Conservation (phyloP, 1,140 invertebrate genomes). For the Alviniconcha marisindica region DNA sequence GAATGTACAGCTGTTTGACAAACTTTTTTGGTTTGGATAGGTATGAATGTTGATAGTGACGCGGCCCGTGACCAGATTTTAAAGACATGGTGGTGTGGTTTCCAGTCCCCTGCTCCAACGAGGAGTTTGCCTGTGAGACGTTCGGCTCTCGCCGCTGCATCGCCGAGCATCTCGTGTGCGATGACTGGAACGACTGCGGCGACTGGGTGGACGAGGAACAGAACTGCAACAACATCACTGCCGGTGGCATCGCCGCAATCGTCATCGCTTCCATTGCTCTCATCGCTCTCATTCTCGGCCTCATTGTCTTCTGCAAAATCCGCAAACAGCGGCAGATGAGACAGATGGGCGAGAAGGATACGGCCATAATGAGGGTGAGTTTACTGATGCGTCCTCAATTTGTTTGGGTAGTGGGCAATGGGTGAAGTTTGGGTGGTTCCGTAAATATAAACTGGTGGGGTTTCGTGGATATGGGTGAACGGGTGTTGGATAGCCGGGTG, state of each 20-base stretch:
- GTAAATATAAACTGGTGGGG: no score
- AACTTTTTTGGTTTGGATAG: no score
- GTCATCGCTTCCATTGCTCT: constrained; percentile 7
- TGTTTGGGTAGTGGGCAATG: no score
- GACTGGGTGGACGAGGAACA: constrained; percentile 29
- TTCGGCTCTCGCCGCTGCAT: constrained; percentile 15
- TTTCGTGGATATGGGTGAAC: no score
- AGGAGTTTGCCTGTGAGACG: constrained; percentile 23
- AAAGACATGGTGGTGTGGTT: no score
- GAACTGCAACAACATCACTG: neutral
- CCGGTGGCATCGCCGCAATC: constrained; percentile 30
- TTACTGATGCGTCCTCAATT: neutral
- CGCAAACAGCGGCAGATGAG: neutral
- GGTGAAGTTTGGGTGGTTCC: no score
- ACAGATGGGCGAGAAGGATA: neutral
- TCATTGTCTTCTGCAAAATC: constrained; percentile 34
- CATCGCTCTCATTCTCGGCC: constrained; percentile 19
- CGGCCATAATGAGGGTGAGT: constrained; percentile 32
- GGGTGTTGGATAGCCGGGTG: no score
- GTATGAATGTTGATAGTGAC: no score
- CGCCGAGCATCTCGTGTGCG: constrained; percentile 34
- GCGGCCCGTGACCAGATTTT: no score
- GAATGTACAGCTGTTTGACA: no score
- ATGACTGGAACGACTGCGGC: constrained; percentile 32
- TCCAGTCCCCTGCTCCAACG: neutral